phyloP scores from a whole-genome alignment of 2,113 vertebrate genomes.

The Microcebus griseorufus region DNA sequence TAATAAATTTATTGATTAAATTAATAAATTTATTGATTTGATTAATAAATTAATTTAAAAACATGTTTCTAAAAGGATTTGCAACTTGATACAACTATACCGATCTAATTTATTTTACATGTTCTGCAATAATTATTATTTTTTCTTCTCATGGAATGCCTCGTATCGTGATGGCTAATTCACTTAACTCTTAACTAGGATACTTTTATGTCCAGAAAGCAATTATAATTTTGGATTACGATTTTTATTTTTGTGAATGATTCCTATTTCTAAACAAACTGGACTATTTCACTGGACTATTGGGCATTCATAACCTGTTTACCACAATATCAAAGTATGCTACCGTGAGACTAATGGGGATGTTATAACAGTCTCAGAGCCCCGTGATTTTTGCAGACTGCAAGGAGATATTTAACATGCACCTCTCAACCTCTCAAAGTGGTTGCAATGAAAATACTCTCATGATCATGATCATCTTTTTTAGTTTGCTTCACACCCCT shows the following conservation, averaged over 20 bases:
- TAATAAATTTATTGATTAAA: no score
- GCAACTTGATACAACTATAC: background rate
- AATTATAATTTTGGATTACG: background rate
- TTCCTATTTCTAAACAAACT: background rate
- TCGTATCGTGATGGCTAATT: background rate
- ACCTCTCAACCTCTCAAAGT: background rate
- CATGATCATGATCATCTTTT: background rate
- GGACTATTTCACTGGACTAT: background rate
- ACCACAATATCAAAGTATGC: background rate
- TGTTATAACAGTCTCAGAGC: background rate
- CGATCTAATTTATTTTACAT: conserved; percentile 6
- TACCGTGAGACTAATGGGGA: background rate
- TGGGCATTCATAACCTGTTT: background rate
- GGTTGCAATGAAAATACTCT: background rate
- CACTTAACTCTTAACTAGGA: background rate
- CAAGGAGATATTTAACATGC: background rate
- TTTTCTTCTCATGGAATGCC: background rate
- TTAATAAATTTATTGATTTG: no score
- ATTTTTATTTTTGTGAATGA: background rate
- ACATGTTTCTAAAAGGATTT: background rate
- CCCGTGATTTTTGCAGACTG: background rate
- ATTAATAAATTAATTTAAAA: background rate
- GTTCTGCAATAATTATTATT: background rate
- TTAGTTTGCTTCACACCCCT: background rate
- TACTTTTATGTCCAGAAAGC: background rate